phyloP scores from a whole-genome alignment of 2,113 vertebrate species.

The Cygnus buccinator region DNA sequence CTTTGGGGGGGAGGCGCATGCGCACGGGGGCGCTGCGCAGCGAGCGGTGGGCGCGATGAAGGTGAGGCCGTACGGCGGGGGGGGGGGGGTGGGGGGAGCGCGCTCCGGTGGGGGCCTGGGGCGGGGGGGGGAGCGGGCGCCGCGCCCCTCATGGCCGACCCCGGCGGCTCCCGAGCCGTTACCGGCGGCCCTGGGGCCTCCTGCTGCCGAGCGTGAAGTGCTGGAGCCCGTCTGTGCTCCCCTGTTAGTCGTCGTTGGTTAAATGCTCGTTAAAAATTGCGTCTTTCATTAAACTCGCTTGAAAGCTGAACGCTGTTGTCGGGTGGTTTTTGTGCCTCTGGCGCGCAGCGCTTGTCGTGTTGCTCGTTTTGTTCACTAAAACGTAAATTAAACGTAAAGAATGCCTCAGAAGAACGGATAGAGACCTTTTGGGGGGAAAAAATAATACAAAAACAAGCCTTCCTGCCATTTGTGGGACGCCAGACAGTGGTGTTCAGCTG shows the following conservation, averaged over 20 bases:
- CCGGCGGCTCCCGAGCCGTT: too few species aligned
- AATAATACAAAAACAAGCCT: neutral
- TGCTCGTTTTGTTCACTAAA: neutral
- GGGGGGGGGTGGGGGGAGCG: too few species aligned
- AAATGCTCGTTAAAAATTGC: too few species aligned
- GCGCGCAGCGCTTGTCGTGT: neutral
- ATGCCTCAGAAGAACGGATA: neutral
- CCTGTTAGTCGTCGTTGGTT: rapidly evolving
- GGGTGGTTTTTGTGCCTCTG: neutral
- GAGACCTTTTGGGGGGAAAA: too few species aligned
- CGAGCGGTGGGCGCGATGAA: conserved; percentile 23
- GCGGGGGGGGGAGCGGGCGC: neutral
- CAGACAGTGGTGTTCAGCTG: neutral
- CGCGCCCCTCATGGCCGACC: too few species aligned
- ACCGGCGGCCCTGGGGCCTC: rapidly evolving
- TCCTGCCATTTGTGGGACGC: neutral
- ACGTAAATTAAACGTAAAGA: rapidly evolving
- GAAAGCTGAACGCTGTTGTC: rapidly evolving
- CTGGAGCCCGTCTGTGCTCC: too few species aligned
- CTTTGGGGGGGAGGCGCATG: neutral
- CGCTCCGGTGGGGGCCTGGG: too few species aligned
- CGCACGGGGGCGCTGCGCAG: neutral
- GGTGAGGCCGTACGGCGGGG: neutral
- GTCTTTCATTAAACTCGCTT: neutral
- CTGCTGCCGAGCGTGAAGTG: too few species aligned